Base-by-base conservation (phyloP, 2,797 vertebrate species). In the Loriculus beryllinus region DNA sequence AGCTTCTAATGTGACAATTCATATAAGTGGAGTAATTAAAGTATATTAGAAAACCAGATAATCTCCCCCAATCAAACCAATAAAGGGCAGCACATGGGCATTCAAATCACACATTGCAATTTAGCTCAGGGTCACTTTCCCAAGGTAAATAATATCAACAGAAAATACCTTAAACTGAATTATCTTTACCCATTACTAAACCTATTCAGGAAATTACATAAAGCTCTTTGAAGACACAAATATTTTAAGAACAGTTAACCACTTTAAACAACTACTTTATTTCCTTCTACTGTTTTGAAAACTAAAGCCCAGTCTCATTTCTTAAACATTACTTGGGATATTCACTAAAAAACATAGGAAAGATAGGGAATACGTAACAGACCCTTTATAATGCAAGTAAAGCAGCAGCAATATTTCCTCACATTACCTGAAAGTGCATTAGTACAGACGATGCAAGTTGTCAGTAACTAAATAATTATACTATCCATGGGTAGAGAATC, bases 1-100 rank as follows among this genome's bases (percentile, higher is more conserved):
- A 84, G 75, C 80, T 85, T 82, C 86, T 95, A 94, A 94, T 92
- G 68, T 64, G 86, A 95, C 75, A 84, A 90, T 92, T 95, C 95
- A 94, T 90, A 94, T 57, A 95, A 93, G 60, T 71, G 60, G 75
- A 82, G 74, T 86, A 95, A 95, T 95, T 96, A 94, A 96, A 86
- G 51, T 87, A 82, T 90, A 94, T 92, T 93, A 93, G 78, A 95
- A 95, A 95, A 64, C 86, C 86, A 96, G 84, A 89, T 90, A 90
- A 96, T 85, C 67, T 94, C 68, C 67, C 68, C 83, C 88, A 95
- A 45, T 90, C 93, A 95, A 86, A 81, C 70, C 52, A 70, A 60
- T 31, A 48, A 94, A 95, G 56, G 69, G 77, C 69, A 88, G 74
- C 90, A 83, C 83, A 86, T 70, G 56, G 74, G 74, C 75, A 96